Evolutionary conservation across 35 echinoderm and acorn worm species (phyloP).

Genomic region (Heliocidaris tuberculata): DNA sequence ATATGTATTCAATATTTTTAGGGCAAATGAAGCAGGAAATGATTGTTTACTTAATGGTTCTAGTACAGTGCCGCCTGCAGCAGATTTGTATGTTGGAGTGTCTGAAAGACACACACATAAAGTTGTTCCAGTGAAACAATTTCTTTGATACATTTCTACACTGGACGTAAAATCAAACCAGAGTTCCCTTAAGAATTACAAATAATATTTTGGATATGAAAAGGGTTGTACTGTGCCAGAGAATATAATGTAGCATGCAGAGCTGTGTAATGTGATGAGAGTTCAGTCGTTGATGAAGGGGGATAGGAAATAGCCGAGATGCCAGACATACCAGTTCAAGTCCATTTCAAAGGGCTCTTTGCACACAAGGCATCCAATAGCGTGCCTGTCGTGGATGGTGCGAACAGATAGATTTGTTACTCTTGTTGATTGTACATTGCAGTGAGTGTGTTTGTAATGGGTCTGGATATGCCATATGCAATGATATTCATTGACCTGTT

Average conservation of each 20-base stretch:
- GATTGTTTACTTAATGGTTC: too few species aligned
- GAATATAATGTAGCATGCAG: neutral
- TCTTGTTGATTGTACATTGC: neutral
- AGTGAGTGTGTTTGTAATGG: neutral
- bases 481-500: neutral
- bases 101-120: too few species aligned
- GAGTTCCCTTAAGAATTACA: too few species aligned
- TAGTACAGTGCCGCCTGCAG: too few species aligned
- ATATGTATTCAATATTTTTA: too few species aligned
- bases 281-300: neutral
- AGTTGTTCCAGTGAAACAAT: too few species aligned
- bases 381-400: neutral
- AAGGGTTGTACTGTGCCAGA: neutral
- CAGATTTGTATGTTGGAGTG: too few species aligned
- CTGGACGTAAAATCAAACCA: too few species aligned
- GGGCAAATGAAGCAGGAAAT: too few species aligned
- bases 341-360: conserved; percentile 36
- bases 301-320: neutral
- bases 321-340: conserved; percentile 21
- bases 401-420: neutral
- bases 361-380: neutral
- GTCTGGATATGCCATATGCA: neutral
- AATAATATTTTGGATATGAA: neutral
- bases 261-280: neutral
- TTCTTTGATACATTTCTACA: too few species aligned